These are phyloP conservation scores for Acipenser ruthenus DNA, from an alignment of 2,797 vertebrate species.

Conservation along the genomic window DNA sequence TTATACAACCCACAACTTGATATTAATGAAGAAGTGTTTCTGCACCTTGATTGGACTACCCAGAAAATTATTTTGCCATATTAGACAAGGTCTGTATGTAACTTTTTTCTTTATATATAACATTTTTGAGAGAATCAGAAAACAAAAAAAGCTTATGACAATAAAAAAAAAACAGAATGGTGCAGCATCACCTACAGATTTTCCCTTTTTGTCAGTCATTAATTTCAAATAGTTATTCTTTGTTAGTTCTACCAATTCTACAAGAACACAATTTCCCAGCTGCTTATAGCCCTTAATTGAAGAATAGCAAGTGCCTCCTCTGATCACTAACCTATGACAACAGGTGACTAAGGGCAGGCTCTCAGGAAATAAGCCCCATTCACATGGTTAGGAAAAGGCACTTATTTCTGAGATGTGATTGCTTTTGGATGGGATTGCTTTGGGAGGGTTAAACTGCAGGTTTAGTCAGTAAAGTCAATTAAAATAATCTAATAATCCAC, in stretches of 20 bases:
- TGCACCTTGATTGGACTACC: constrained; percentile 1
- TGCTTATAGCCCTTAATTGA: background rate
- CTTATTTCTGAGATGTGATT: background rate
- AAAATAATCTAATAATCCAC: background rate
- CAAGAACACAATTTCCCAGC: constrained; percentile 3
- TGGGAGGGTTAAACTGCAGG: background rate
- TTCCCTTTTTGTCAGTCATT: too few species aligned
- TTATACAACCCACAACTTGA: too few species aligned
- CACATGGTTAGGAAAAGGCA: constrained; percentile 37
- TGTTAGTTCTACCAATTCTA: background rate
- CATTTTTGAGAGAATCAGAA: too few species aligned
- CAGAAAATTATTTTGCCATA: constrained; percentile 11
- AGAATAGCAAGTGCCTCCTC: constrained; percentile 39
- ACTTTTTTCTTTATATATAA: too few species aligned
- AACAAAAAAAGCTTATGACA: background rate
- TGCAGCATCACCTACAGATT: constrained; percentile 45
- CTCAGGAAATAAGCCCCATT: constrained; percentile 61
- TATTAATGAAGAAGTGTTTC: constrained; percentile 4
- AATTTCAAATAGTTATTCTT: too few species aligned
- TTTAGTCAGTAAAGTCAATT: constrained; percentile 1
- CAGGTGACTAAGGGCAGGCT: constrained; percentile 59
- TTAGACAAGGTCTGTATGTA: too few species aligned
- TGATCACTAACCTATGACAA: constrained; percentile 59
- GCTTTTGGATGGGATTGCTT: background rate
- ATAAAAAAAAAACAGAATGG: constrained; percentile 18